These are phyloP conservation scores for Sesamia nonagrioides DNA, from an alignment of 1,140 invertebrate genomes.

Conservation along the genomic window DNA sequence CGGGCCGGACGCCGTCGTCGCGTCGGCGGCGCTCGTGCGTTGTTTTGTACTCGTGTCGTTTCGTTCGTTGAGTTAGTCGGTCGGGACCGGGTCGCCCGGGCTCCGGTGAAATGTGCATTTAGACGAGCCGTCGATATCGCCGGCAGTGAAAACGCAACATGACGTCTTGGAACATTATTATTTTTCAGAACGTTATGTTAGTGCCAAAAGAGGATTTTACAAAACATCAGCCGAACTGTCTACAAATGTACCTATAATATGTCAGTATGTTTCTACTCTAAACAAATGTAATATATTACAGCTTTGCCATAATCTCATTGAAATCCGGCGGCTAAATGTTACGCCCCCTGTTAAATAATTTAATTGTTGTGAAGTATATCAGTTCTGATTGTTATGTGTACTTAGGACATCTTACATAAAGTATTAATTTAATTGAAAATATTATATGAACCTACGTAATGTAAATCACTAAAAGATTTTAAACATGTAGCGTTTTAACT, in stretches of 20 bases:
- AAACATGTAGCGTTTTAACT: slow-evolving; percentile 77
- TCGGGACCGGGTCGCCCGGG: slow-evolving; percentile 63
- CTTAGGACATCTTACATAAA: slow-evolving; percentile 41
- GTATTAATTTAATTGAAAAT: slow-evolving; percentile 43
- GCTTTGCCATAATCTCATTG: slow-evolving; percentile 27
- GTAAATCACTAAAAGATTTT: slow-evolving; percentile 46
- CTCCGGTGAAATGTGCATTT: slow-evolving; percentile 70
- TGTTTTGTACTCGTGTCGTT: slow-evolving; percentile 52
- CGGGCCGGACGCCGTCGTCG: slow-evolving; percentile 4
- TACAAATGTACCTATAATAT: slow-evolving; percentile 20
- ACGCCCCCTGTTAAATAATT: slow-evolving; percentile 6
- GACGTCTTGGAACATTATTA: slow-evolving; percentile 34
- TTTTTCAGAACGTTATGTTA: slow-evolving; percentile 50
- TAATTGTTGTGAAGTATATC: slow-evolving; percentile 19
- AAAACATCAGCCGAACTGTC: slow-evolving; percentile 29
- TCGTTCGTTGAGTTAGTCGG: slow-evolving; percentile 49
- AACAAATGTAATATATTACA: slow-evolving; percentile 6
- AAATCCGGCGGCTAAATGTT: background rate
- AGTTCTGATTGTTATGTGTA: slow-evolving; percentile 25
- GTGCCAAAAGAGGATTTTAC: slow-evolving; percentile 58
- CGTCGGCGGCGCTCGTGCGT: slow-evolving; percentile 16
- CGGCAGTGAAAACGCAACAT: slow-evolving; percentile 69
- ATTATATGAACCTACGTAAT: slow-evolving; percentile 47
- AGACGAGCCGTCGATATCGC: slow-evolving; percentile 67
- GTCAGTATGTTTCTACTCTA: slow-evolving; percentile 10